Evolutionary conservation across 2,797 vertebrate species (phyloP), one percentile per base, ranked within the genome.

Genomic region (Emydoidea blandingii): DNA sequence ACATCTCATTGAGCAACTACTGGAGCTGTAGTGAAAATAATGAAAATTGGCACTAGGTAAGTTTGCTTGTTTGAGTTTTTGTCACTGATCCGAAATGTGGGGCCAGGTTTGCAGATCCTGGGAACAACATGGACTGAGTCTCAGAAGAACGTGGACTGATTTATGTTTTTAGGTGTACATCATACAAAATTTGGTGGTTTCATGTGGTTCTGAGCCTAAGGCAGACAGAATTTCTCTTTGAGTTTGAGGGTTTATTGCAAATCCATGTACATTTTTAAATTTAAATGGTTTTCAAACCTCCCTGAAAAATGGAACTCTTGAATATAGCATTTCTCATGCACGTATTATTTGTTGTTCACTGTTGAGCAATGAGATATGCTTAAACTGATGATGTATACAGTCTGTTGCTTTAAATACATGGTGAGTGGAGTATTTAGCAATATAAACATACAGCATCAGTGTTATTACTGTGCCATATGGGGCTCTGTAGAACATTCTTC

Each of bases 391-490:
- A 78, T 11, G 14, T 52, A 65, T 49, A 7, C 31, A 72, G 57
- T 34, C 79, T 78, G 76, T 37, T 95, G 15, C 68, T 85, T 86
- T 92, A 85, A 89, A 93, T 96, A 56, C n/a, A 23, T 27, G 65
- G 62, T 50, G 27, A 52, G 27, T 76, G 59, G 84, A 87, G 83
- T 83, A 85, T 87, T 92, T 78, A 89, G 79, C 41, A 65, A 15
- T 79, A 62, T 68, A 95, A 94, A 88, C 82, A 90, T 83, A 93
- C 44, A 91, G 90, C 78, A 59, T 78, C 79, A 79, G n/a, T 74
- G n/a, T 79, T 83, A 85, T 12, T 94, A n/a, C 86, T 86, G n/a
- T 57, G 80, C 92, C 93, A 84, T 94, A 92, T 88, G 96, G 86
- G 81, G 31, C 74, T 81, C 44, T 56, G 81, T 62, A 81, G 87